Evolutionary conservation across 2,888 invertebrate genomes (phyloP).

Genomic region (Mactromeris polynyma): DNA sequence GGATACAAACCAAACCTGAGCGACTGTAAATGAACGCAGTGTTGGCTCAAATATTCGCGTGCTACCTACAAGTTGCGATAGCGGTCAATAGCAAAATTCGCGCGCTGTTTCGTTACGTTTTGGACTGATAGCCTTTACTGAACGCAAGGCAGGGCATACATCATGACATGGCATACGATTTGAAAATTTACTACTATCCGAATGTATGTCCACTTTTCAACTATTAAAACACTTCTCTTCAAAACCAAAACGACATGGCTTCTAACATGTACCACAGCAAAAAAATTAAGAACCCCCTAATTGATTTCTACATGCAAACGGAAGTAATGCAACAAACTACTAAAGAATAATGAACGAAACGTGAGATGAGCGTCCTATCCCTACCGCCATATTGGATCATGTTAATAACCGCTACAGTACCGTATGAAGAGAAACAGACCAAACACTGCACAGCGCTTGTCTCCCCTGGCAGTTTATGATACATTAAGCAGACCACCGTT

Average conservation of each 20-base stretch:
- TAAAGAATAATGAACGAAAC: neutral
- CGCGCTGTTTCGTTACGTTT: too few species aligned
- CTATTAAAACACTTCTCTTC: neutral
- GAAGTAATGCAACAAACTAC: neutral
- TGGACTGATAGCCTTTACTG: too few species aligned
- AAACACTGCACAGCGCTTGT: too few species aligned
- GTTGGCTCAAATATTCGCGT: too few species aligned
- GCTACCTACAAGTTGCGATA: too few species aligned
- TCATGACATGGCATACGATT: too few species aligned
- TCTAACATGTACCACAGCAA: neutral
- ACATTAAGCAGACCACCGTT: too few species aligned
- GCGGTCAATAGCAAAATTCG: too few species aligned
- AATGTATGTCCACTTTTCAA: neutral
- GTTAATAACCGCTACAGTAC: neutral
- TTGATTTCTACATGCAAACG: neutral
- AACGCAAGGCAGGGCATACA: too few species aligned
- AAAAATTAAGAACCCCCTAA: neutral
- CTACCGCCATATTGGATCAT: slow-evolving; percentile 2
- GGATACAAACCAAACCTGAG: too few species aligned
- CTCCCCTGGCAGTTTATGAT: too few species aligned
- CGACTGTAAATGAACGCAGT: too few species aligned
- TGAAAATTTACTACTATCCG: neutral
- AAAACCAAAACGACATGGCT: neutral
- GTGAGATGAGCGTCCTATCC: neutral
- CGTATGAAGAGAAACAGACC: neutral